These are phyloP conservation scores for Alectoris magna DNA, from an alignment of 2,797 vertebrate genomes.

Conservation along the genomic window DNA sequence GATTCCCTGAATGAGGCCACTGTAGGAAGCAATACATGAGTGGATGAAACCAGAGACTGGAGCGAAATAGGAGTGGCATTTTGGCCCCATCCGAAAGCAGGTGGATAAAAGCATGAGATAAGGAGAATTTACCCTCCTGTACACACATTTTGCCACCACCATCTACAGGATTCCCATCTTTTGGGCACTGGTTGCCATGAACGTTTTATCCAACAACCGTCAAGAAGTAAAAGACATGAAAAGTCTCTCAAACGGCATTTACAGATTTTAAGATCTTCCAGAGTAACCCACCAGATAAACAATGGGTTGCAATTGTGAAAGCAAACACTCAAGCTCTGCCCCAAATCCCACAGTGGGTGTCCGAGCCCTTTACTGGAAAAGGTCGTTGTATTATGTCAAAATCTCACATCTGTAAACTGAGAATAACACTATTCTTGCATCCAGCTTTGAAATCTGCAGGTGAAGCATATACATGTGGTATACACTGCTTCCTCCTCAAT, in stretches of 20 bases:
- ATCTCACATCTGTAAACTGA: background rate
- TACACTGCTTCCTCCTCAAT: background rate
- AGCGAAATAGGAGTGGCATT: background rate
- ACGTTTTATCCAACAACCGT: background rate
- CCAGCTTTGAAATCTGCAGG: background rate
- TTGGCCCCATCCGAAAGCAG: background rate
- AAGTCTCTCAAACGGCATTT: background rate
- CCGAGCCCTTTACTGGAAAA: background rate
- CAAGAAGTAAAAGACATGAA: background rate
- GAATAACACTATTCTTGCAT: background rate
- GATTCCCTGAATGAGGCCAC: background rate
- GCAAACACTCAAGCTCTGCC: background rate
- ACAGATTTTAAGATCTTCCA: background rate
- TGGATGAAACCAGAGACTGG: background rate
- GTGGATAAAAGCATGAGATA: background rate
- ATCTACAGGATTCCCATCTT: background rate
- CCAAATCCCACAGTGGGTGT: background rate
- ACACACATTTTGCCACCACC: background rate
- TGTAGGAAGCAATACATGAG: background rate
- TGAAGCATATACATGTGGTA: rapidly evolving
- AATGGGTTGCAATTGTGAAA: background rate
- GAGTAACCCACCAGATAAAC: background rate
- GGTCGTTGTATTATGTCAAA: background rate
- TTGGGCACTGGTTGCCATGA: background rate
- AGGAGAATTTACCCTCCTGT: background rate